Evolutionary conservation across 2,113 vertebrate species (phyloP), one percentile per base, ranked within the genome.

Genomic region (Zapus hudsonius): DNA sequence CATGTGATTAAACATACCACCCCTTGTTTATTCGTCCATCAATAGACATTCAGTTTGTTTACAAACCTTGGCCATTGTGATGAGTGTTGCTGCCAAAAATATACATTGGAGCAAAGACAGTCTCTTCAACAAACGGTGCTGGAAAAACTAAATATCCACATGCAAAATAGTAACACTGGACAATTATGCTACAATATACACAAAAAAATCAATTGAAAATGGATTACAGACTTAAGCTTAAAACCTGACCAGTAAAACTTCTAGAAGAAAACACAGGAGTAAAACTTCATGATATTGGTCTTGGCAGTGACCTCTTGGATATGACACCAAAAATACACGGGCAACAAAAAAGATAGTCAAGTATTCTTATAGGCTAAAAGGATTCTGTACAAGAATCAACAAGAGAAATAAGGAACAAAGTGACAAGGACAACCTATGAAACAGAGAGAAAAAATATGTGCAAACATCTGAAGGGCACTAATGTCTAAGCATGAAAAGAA

Each of bases 161-260:
- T 33, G 55, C 36, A 84, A 55, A 94, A 91, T 83, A 88, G 64
- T 73, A 10, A 63, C 55, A 84, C 25, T 78, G 59, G 75, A 82
- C 16, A 87, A 15, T 76, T 89, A 93, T 57, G 55, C 44, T 64
- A 84, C 3, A 44, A 83, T 23, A 23, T 40, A 73, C 31, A 47
- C 57, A 88, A 2, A 25, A 69, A 73, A 79, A 75, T 78, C 70
- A 57, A 36, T 70, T 44, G 63, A 76, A 88, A 88, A 84, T 92
- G 64, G 64, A 84, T 88, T 94, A 88, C 88, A 92, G 42, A 57
- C 47, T 78, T 44, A 84, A 57, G 36, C 33, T 38, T 47, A 78
- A 84, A 38, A 27, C 31, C 55, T 78, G 70, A 91, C 67, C 79
- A 70, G 4, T 72, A 78, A 84, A 66, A 79, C 13, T 38, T 42